Base-by-base conservation (phyloP, 2,797 vertebrate species). In the Parauchenoglanis punctatus region DNA sequence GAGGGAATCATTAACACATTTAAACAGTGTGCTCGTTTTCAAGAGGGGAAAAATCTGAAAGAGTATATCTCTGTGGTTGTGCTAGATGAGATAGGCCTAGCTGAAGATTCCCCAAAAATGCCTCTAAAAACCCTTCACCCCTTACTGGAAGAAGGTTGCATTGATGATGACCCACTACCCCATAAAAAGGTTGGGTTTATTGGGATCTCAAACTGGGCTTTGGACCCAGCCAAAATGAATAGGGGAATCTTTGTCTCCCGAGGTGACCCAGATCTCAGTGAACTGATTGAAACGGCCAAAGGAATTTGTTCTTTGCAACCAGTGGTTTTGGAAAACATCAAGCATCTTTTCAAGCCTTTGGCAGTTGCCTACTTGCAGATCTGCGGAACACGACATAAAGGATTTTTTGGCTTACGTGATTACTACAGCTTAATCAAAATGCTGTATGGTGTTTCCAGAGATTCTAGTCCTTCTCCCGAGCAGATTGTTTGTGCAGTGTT, bases 221-320 rank as follows among this genome's bases (percentile, higher is more conserved):
- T 99, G 88, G 98, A 99, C 91, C 98, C 98, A 0, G 98, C 98
- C 90, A 99, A 99, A 88, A 99, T 99, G 98, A 99, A 99, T 93
- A 94, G 98, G 89, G 98, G 98, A n/a, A 97, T 99, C 85, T 99
- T 98, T 89, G 98, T 99, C 82, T 98, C 98, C 0, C 97, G 98
- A 0, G 96, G 97, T 15, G 97, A 97, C 89, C 98, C 97, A 85
- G 96, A 94, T 88, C n/a, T 90, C 88, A 93, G 85, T n/a, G 98
- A 99, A 90, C 96, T 99, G 35, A 93, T 97, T 0, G 94, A 97
- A 89, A 99, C 96, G 0, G 98, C 98, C 0, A 95, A 91, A 91
- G 98, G 98, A 1, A 99, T 99, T 92, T 99, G 98, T 85, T 95
- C 95, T 46, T 98, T 97, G 0, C 96, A 98, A 77, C 89, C 46